These are phyloP conservation scores for Lepus timidus DNA, from an alignment of 2,113 vertebrate genomes.

Conservation along the genomic window DNA sequence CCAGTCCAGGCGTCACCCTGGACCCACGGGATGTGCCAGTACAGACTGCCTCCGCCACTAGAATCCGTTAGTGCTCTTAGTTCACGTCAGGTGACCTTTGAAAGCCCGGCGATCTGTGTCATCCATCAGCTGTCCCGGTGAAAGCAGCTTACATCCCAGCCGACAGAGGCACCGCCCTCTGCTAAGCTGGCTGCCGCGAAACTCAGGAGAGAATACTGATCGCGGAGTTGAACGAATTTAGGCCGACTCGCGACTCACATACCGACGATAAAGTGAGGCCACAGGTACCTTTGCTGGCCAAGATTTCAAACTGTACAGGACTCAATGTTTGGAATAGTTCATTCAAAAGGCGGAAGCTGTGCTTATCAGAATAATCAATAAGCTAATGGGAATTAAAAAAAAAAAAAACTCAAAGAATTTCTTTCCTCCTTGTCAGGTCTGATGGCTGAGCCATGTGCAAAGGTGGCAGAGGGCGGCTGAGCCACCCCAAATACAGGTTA, in stretches of 20 bases:
- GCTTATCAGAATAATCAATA: constrained; percentile 64
- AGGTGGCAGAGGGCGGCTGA: fast-evolving
- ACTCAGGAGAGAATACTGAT: constrained; percentile 2
- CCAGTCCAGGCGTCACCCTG: neutral
- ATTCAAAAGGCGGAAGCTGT: constrained; percentile 49
- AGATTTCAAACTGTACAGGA: constrained; percentile 24
- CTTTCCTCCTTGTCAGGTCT: neutral
- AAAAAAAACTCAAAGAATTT: constrained; percentile 23
- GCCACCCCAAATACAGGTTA: neutral
- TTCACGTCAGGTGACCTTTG: constrained; percentile 25
- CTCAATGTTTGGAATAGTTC: constrained; percentile 54
- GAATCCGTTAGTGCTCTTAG: neutral
- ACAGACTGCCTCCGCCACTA: neutral
- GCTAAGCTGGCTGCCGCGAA: neutral
- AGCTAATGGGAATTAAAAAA: neutral
- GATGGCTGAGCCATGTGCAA: neutral
- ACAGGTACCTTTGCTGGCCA: constrained; percentile 16
- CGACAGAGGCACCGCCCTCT: neutral
- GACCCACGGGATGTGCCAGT: neutral
- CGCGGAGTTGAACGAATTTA: constrained; percentile 5
- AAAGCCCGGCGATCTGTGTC: constrained; percentile 40
- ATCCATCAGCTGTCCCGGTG: neutral
- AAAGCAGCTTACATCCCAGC: neutral
- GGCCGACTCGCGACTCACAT: neutral
- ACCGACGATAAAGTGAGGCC: neutral